Conservation (phyloP, 92 coral and sea anemone species). For the Epizoanthus rinbou region DNA sequence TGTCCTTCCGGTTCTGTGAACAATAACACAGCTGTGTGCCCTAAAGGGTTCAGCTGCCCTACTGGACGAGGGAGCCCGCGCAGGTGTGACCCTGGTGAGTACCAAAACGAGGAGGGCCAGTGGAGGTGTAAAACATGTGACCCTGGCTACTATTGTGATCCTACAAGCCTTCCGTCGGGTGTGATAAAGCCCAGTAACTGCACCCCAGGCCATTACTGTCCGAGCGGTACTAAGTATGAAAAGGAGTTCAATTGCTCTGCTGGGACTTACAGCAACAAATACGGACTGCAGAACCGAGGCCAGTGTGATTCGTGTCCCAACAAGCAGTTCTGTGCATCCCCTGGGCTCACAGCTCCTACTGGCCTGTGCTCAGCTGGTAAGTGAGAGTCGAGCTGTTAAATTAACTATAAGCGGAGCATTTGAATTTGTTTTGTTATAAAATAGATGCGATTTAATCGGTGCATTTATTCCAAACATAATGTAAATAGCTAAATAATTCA, state of each 20-base stretch:
- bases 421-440: neutral
- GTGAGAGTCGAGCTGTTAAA: neutral
- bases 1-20: conserved; percentile 90
- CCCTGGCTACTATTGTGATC: conserved; percentile 88
- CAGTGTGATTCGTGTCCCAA: conserved; percentile 83
- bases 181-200: conserved; percentile 85
- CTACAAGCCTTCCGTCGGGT: conserved; percentile 67
- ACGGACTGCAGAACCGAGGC: conserved; percentile 56
- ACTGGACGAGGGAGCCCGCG: conserved; percentile 77
- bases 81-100: conserved; percentile 85
- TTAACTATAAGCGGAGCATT: too few species aligned
- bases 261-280: conserved; percentile 87
- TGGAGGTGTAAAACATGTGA: conserved; percentile 76
- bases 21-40: conserved; percentile 88
- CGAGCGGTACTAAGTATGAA: conserved; percentile 82
- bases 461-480: too few species aligned
- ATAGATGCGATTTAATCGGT: too few species aligned
- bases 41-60: conserved; percentile 81
- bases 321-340: conserved; percentile 81
- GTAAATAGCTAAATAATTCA: too few species aligned
- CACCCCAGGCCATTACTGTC: conserved; percentile 96
- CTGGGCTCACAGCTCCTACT: conserved; percentile 75
- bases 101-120: conserved; percentile 90
- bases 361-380: conserved; percentile 83
- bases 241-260: conserved; percentile 84